Base-by-base conservation (phyloP, 2,888 invertebrate species). In the Parnassius mnemosyne region DNA sequence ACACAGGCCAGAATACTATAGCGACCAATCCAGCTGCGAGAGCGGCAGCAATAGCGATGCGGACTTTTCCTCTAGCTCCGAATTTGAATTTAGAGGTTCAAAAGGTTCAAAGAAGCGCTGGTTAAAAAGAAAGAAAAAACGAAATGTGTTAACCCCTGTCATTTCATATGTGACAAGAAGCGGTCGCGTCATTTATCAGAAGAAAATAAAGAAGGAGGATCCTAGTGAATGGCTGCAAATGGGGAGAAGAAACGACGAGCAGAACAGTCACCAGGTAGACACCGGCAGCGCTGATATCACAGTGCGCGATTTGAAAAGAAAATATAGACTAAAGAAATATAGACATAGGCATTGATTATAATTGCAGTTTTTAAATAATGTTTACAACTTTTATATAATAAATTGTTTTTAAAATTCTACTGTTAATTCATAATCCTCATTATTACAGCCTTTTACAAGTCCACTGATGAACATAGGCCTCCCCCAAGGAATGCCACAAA, bases 81-180 rank as follows among this genome's bases (percentile, higher is more conserved):
- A 73, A 57, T 65, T 54, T 25, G 46, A 67, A 46, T 53, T 66
- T 13, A 68, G 68, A 56, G 50, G 66, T 46, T 53, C 65, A 12
- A 68, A 67, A 56, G 63, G 61, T 47, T 47, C 54, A 11, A 67
- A 55, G 56, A 62, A 63, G 49, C 53, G 50, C 10, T 57, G 63
- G 7, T 50, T 61, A 16, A 62, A 44, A 51, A 57, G 57, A 49
- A 69, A 67, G 53, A 65, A 66, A 53, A 70, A 74, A 16, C 72
- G 76, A 0, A 78, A 87, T 62, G 82, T 87, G 0, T 66, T 90
- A 2, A 89, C 87, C 9, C 89, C 89, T 1, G 85, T 90, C 0
- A 82, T 89, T 0, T 89, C 89, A 0, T 89, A 89, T 53, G 79
- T 90, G 0, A 89, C 88, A 1, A 84, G 84, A 54, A 84, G 85